Evolutionary conservation across 1,140 invertebrate genomes (phyloP).

Genomic region (Uloborus diversus): DNA sequence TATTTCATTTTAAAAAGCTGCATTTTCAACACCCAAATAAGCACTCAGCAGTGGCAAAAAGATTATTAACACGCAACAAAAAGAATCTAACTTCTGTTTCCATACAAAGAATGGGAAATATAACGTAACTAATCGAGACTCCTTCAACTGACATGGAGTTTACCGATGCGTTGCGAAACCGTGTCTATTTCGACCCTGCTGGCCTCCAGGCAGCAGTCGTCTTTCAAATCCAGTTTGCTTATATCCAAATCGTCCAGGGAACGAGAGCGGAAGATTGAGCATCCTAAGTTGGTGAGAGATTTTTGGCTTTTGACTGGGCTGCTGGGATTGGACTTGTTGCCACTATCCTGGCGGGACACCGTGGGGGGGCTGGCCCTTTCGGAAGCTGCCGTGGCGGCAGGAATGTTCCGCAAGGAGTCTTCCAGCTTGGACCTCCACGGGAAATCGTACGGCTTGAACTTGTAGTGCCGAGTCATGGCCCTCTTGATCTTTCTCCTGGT

Average conservation of each 20-base stretch:
- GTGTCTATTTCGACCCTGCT: slow-evolving; percentile 36
- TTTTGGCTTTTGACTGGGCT: slow-evolving; percentile 54
- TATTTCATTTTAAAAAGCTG: too few species aligned
- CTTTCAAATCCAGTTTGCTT: slow-evolving; percentile 19
- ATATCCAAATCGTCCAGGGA: slow-evolving; percentile 54
- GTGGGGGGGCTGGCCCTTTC: slow-evolving; percentile 12
- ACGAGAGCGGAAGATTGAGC: slow-evolving; percentile 42
- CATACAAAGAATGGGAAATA: too few species aligned
- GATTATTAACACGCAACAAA: too few species aligned
- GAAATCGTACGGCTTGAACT: slow-evolving; percentile 21
- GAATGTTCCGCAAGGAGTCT: background rate
- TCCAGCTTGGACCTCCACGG: background rate
- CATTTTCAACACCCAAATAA: too few species aligned
- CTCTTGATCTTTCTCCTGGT: too few species aligned
- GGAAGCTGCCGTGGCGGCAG: background rate
- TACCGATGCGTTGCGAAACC: slow-evolving; percentile 46
- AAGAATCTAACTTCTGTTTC: too few species aligned
- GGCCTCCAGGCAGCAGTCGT: background rate
- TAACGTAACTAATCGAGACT: background rate
- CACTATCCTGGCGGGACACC: slow-evolving; percentile 46
- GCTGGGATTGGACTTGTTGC: slow-evolving; percentile 53
- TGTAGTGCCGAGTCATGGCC: too few species aligned
- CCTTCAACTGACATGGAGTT: slow-evolving; percentile 52
- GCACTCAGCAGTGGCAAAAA: too few species aligned
- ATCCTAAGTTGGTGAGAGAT: background rate